Evolutionary conservation across 2,113 vertebrate genomes (phyloP), one percentile per base, ranked within the genome.

Genomic region (Aphelocoma coerulescens): DNA sequence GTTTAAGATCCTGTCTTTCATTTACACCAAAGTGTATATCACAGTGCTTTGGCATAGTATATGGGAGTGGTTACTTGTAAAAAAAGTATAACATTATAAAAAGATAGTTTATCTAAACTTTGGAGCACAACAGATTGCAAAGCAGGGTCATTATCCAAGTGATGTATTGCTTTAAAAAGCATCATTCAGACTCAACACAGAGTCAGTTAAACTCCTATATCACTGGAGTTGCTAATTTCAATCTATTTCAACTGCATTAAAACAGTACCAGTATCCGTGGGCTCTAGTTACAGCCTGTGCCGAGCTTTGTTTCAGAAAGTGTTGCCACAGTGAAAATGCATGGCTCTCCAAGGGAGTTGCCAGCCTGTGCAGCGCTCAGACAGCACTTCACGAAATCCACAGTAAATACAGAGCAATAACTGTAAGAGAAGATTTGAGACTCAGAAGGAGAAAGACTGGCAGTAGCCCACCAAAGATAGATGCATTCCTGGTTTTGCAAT

Each of bases 301-400:
- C 3, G 3, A 67, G 33, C 43, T 92, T 63, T 41, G 63, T 52
- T 85, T 72, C 78, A 63, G 18, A 23, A 89, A 66, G 26, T 2
- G 2, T 11, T 68, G 74, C 39, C 61, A 28, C 6, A n/a, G 52
- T 48, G 43, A 66, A 74, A 67, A 7, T 0, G 1, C 0, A 0
- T 37, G 35, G 39, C 8, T 87, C 20, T 82, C 66, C 48, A 62
- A 88, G 49, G 59, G 33, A 78, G 44, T 22, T 78, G 61, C 67
- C 3, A 74, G 76, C 28, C 65, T 4, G 2, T 32, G 52, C 73
- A 78, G 48, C 24, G 22, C 57, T 78, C 39, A 73, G 46, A 92
- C 26, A 81, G 55, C 32, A n/a, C 44, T 85, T 75, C 39, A 71
- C 19, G 8, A 93, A 85, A 89, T 48, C 27, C 49, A 63, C 35